Evolutionary conservation across 2,888 invertebrate genomes (phyloP), one percentile per base, ranked within the genome.

Genomic region (Eristalis tenax): DNA sequence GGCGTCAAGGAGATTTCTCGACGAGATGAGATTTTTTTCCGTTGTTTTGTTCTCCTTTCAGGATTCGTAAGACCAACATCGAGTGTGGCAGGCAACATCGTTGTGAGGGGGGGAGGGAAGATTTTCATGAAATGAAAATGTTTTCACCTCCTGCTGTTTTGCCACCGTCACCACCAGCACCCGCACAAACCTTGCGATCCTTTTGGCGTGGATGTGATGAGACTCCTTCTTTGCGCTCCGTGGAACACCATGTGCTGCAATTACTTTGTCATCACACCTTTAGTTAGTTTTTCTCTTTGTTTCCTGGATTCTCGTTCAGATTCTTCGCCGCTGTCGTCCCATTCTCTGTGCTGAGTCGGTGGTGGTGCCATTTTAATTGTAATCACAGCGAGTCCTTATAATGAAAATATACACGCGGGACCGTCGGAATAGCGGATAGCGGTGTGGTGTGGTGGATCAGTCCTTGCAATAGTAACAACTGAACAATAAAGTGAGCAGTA

Each of bases 261-360:
- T 83, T 87, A 87, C 83, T 80, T 83, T 87, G 61, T 83, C 76
- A 80, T 87, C 83, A 73, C 83, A 87, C 83, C 83, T 87, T 83
- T 76, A 79, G 69, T 78, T 78, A 63, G 66, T 73, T 68, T 56
- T 75, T 64, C 28, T 38, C 38, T 77, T 71, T 79, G 68, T 74
- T 74, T 79, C 61, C 74, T 73, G 43, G 78, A 77, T 75, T 66
- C 38, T 50, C 32, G 40, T 61, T 32, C 38, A 23, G 73, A 40
- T 64, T 26, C 26, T 66, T 43, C 57, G 23, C 26, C 23, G 59
- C 69, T 68, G 56, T 26, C n/a, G 13, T 32, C 26, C 18, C 6
- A 35, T 32, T 64, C n/a, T 35, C 43, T 43, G 56, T 23, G 26
- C 56, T 38, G 40, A 50, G 22, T 71, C 57, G 76, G 79, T 87